Percentiles rank a stretch among this genome's conserved stretches.
These are phyloP conservation scores for Rhodophaea formosa DNA, from an alignment of 2,888 invertebrate species.

Conservation along the genomic window DNA sequence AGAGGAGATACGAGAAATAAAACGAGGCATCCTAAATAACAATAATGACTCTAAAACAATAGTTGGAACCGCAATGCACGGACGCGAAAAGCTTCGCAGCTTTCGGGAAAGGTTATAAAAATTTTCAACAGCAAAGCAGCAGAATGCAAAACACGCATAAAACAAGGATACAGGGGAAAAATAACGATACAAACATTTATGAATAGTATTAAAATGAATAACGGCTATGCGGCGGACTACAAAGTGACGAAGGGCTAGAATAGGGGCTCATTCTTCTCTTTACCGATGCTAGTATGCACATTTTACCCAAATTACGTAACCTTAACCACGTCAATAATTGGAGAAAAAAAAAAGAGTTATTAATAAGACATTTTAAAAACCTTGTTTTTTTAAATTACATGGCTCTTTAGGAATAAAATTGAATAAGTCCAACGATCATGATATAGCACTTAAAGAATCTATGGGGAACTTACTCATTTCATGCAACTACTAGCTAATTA, in stretches of 20 bases:
- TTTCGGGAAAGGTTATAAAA: constrained; percentile 6
- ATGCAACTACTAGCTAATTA: too few relatives aligned
- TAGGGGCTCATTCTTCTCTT: too few relatives aligned
- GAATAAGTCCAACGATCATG: too few relatives aligned
- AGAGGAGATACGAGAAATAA: background rate
- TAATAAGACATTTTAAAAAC: too few relatives aligned
- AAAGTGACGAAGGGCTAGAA: background rate
- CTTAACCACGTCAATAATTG: too few relatives aligned
- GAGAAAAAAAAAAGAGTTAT: too few relatives aligned
- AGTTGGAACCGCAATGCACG: constrained; percentile 4
- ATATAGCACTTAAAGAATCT: too few relatives aligned
- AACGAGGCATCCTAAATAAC: background rate
- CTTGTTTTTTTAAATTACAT: too few relatives aligned
- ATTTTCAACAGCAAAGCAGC: background rate
- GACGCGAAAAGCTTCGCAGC: constrained; percentile 6
- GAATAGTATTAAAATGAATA: constrained; percentile 12
- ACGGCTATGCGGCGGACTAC: background rate
- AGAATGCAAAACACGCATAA: constrained; percentile 12
- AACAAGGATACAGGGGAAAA: constrained; percentile 13
- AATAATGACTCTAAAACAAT: constrained; percentile 1
- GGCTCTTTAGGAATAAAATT: too few relatives aligned
- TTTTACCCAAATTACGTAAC: too few relatives aligned
- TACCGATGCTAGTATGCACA: too few relatives aligned
- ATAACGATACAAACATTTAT: constrained; percentile 10
- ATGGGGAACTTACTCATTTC: too few relatives aligned